Conservation (phyloP, 2,888 invertebrate genomes). For the Apodemia zela region DNA sequence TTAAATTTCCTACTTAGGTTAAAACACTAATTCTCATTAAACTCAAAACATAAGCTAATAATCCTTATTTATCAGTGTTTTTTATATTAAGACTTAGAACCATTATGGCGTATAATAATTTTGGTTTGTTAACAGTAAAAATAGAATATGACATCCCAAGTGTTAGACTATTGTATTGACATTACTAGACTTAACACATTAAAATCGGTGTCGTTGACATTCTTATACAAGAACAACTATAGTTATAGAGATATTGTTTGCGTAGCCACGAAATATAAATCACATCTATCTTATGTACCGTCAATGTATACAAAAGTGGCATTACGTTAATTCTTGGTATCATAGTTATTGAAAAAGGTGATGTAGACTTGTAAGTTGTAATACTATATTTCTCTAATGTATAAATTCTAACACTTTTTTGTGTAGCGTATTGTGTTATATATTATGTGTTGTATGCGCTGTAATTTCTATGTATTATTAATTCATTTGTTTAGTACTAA, state of each 20-base stretch:
- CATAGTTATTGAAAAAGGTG: slow-evolving; percentile 1
- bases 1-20: background rate
- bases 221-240: background rate
- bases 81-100: background rate
- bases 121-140: no score
- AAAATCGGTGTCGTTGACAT: no score
- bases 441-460: slow-evolving; percentile 43
- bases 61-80: background rate
- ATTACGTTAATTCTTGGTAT: background rate
- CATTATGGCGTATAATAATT: no score
- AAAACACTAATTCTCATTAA: background rate
- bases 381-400: background rate
- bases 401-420: slow-evolving; percentile 15
- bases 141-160: no score
- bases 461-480: slow-evolving; percentile 52
- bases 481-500: slow-evolving; percentile 44
- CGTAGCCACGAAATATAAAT: background rate
- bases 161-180: no score
- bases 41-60: background rate
- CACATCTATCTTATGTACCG: background rate
- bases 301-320: background rate
- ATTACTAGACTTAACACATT: no score
- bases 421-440: slow-evolving; percentile 19
- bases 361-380: slow-evolving; percentile 9
- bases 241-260: background rate